Conservation (phyloP, 2,113 vertebrate species). For the Collichthys lucidus region DNA sequence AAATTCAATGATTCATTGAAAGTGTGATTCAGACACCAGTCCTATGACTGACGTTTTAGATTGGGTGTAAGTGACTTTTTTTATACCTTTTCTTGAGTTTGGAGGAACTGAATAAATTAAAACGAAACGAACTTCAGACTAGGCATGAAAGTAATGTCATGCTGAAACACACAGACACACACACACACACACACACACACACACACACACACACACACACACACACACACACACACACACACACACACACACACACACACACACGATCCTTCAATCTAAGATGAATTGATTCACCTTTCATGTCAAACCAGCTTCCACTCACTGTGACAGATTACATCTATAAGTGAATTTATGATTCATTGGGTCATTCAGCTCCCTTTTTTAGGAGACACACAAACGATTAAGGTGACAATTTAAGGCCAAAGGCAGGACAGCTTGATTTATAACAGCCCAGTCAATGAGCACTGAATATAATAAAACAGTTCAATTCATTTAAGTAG, state of each 20-base stretch:
- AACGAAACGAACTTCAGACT: neutral
- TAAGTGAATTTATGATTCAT: conserved; percentile 57
- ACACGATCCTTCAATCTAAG: conserved; percentile 3
- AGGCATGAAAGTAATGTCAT: neutral
- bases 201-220: neutral
- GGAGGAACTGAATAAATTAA: neutral
- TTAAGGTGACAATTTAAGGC: conserved; percentile 49
- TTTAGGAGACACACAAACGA: conserved; percentile 33
- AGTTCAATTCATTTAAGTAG: neutral
- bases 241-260: neutral
- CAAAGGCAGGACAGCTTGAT: conserved; percentile 40
- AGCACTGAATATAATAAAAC: conserved; percentile 13
- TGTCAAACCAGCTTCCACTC: conserved; percentile 36
- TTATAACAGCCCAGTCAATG: conserved; percentile 34
- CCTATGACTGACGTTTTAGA: neutral
- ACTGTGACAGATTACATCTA: conserved; percentile 55
- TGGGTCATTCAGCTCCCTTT: conserved; percentile 36
- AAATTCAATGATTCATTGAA: neutral
- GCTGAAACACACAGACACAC: neutral
- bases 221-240: neutral
- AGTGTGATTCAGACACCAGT: neutral
- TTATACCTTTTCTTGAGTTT: neutral
- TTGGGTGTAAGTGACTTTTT: conserved; percentile 1
- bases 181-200: neutral
- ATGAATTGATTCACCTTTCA: conserved; percentile 66